These are phyloP conservation scores for Dryobota labecula DNA, from an alignment of 2,888 invertebrate genomes.

Conservation along the genomic window DNA sequence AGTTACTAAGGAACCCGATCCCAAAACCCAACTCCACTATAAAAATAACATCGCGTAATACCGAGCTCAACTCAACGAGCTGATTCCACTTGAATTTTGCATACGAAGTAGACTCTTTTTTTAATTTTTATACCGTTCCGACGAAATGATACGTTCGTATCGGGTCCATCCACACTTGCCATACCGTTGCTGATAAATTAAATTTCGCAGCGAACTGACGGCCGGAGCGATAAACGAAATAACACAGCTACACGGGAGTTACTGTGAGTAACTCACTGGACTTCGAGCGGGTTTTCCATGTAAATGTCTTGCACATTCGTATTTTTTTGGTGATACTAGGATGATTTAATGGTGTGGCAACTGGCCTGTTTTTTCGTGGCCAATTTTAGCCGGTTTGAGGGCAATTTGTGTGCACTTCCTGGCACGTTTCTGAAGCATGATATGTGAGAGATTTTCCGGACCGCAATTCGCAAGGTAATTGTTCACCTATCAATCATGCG, in stretches of 20 bases:
- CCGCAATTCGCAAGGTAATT: conserved; percentile 40
- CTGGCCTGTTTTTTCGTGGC: conserved; percentile 31
- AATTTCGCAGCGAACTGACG: conserved; percentile 74
- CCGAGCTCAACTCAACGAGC: conserved; percentile 20
- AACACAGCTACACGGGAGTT: conserved; percentile 38
- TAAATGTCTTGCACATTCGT: conserved; percentile 45
- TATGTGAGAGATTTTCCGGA: conserved; percentile 33
- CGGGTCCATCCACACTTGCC: conserved; percentile 65
- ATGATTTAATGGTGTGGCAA: conserved; percentile 50
- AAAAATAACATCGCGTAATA: conserved; percentile 25
- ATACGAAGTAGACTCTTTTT: conserved; percentile 36
- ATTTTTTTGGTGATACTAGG: conserved; percentile 26
- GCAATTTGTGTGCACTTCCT: conserved; percentile 25
- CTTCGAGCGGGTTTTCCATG: conserved; percentile 29
- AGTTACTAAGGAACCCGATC: conserved; percentile 2
- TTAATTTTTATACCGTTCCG: conserved; percentile 35
- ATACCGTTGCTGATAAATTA: conserved; percentile 75
- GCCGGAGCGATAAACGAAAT: conserved; percentile 70
- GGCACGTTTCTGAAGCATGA: conserved; percentile 23
- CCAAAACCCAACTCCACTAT: not conserved
- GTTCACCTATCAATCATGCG: conserved; percentile 53
- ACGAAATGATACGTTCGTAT: conserved; percentile 65
- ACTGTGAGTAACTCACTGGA: conserved; percentile 55
- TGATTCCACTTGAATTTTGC: conserved; percentile 42
- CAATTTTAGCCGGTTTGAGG: conserved; percentile 13